These are phyloP conservation scores for Tipula confusa DNA, from an alignment of 2,888 invertebrate genomes.

Conservation along the genomic window DNA sequence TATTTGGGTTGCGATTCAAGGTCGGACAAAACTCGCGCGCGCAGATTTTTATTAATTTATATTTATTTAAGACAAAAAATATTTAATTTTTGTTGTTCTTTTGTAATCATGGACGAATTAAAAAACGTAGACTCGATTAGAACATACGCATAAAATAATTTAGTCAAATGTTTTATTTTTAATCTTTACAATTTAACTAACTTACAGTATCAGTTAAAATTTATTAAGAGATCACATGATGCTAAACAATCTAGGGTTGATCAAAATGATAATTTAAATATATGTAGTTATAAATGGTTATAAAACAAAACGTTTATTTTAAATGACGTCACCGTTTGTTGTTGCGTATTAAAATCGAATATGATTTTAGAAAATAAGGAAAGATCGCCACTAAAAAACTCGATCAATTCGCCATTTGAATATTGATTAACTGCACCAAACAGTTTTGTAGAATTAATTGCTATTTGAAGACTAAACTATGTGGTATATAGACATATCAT, in stretches of 20 bases:
- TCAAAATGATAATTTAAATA: not conserved
- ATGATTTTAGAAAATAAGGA: not conserved
- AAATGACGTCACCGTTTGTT: not conserved
- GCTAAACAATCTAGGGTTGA: not conserved
- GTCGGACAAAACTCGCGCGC: not conserved
- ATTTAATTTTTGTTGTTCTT: not conserved
- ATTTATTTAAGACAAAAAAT: not conserved
- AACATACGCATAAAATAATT: not conserved
- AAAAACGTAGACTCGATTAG: not conserved
- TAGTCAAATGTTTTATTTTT: not conserved
- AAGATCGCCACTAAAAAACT: not conserved
- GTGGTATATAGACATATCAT: too few species aligned
- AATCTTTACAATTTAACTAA: not conserved
- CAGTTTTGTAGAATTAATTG: too few species aligned
- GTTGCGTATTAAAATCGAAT: not conserved
- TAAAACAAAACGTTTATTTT: not conserved
- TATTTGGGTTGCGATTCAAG: conserved; percentile 3
- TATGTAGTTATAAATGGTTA: not conserved
- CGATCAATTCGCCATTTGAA: not conserved
- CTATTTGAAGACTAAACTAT: too few species aligned
- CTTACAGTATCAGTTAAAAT: not conserved
- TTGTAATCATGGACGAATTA: not conserved
- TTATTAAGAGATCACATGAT: not conserved
- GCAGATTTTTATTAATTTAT: not conserved
- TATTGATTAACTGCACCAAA: too few species aligned